These are phyloP conservation scores for Drosophila vallismaia DNA, from an alignment of 2,888 invertebrate genomes.

Conservation along the genomic window DNA sequence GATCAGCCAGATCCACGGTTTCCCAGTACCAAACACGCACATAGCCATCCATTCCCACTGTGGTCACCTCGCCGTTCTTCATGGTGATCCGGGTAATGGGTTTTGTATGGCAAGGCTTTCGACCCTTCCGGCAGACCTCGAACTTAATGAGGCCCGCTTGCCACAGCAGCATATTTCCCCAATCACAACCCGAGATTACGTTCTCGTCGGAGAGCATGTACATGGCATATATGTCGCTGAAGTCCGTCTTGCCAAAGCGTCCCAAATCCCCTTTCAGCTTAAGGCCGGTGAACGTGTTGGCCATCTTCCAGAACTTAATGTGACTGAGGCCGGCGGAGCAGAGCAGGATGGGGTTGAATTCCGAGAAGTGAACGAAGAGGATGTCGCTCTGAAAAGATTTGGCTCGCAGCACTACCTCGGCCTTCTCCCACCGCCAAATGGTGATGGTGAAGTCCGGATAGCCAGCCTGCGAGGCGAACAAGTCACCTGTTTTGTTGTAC, in stretches of 20 bases:
- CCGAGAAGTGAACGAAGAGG: conserved; percentile 91
- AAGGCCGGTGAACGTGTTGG: conserved; percentile 94
- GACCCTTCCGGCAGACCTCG: conserved; percentile 89
- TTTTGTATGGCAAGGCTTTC: conserved; percentile 90
- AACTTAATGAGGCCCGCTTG: conserved; percentile 94
- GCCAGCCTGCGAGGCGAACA: conserved; percentile 89
- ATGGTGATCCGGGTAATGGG: conserved; percentile 86
- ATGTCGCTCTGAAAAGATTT: conserved; percentile 94
- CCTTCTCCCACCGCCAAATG: conserved; percentile 94
- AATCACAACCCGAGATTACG: conserved; percentile 93
- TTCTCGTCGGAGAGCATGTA: conserved; percentile 95
- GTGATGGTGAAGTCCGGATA: conserved; percentile 94
- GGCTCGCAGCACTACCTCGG: conserved; percentile 90
- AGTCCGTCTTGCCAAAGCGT: conserved; percentile 95
- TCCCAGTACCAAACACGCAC: conserved; percentile 95
- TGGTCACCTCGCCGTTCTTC: conserved; percentile 82
- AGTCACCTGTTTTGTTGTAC: conserved; percentile 91
- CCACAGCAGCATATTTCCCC: conserved; percentile 97
- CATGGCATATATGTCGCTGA: conserved; percentile 93
- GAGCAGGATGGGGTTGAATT: conserved; percentile 90
- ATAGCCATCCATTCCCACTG: conserved; percentile 89
- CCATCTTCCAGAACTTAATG: conserved; percentile 97
- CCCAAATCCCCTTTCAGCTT: conserved; percentile 95
- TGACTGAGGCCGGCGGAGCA: conserved; percentile 91
- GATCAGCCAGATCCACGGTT: conserved; percentile 94